phyloP scores from a whole-genome alignment of 92 coral and sea anemone genomes.

The Paramuricea clavata region DNA sequence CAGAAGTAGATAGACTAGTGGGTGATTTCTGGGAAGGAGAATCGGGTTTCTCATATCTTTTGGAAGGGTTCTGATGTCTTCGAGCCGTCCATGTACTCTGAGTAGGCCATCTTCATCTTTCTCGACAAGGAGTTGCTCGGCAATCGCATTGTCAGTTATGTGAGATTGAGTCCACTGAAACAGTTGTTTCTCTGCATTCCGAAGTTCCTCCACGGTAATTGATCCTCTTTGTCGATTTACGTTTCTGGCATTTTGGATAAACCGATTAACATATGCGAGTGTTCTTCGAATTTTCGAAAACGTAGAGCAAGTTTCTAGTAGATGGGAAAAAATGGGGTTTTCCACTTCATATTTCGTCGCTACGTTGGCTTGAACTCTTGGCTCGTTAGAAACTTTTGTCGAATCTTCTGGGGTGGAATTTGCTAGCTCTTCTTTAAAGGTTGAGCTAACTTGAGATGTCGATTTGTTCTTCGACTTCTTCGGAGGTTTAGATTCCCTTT shows the following conservation, averaged over 20 bases:
- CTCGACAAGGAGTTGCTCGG: slow-evolving; percentile 30
- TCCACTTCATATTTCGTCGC: slow-evolving; percentile 1
- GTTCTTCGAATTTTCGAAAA: slow-evolving; percentile 36
- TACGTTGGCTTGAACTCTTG: slow-evolving; percentile 9
- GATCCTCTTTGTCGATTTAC: slow-evolving; percentile 3
- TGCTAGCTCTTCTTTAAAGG: neutral
- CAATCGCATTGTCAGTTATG: neutral
- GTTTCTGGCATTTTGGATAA: slow-evolving; percentile 26
- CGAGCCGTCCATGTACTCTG: slow-evolving; percentile 68
- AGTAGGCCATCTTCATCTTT: slow-evolving; percentile 63
- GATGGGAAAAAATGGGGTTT: slow-evolving; percentile 34
- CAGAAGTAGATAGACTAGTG: slow-evolving; percentile 21
- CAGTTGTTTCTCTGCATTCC: slow-evolving; percentile 50
- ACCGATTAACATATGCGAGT: slow-evolving; percentile 38
- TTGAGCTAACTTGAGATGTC: slow-evolving; percentile 3
- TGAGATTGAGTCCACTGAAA: slow-evolving; percentile 52
- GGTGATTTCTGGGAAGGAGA: slow-evolving; percentile 43
- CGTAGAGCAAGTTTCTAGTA: slow-evolving; percentile 36
- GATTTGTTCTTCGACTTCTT: neutral
- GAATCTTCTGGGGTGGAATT: neutral
- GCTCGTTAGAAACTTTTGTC: neutral
- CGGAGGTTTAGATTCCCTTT: slow-evolving; percentile 3
- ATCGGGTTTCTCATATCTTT: slow-evolving; percentile 18
- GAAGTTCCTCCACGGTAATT: slow-evolving; percentile 43
- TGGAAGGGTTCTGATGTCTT: slow-evolving; percentile 27